Percentiles rank a stretch among this genome's conserved stretches.
Conservation (phyloP, 2,113 vertebrate genomes). For the Gopherus evgoodei region DNA sequence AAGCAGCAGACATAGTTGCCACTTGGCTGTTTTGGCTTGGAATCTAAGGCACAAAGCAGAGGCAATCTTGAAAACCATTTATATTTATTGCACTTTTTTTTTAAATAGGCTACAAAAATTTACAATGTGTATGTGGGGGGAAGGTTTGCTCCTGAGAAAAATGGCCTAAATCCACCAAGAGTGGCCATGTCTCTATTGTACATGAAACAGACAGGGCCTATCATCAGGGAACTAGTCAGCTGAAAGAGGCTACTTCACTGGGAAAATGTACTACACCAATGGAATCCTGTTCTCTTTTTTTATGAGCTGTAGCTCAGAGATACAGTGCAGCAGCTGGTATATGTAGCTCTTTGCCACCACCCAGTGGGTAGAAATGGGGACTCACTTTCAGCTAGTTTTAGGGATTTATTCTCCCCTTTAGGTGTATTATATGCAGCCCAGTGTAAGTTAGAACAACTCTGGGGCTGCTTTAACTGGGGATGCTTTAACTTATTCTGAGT, state of each 20-base stretch:
- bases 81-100: fast-evolving
- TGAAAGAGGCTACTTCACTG: neutral
- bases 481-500: neutral
- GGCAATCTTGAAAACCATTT: neutral
- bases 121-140: fast-evolving
- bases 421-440: neutral
- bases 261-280: fast-evolving
- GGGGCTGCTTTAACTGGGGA: neutral
- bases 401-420: fast-evolving
- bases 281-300: neutral
- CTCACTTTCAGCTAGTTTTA: neutral
- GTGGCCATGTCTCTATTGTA: neutral
- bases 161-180: neutral
- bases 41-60: neutral
- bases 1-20: neutral
- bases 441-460: neutral
- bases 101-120: fast-evolving
- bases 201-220: fast-evolving
- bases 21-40: neutral
- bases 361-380: neutral
- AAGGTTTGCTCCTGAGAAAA: neutral
- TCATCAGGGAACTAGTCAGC: neutral
- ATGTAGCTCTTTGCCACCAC: constrained; percentile 30
- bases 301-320: fast-evolving
- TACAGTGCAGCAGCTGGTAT: fast-evolving